Conservation (phyloP, 2,113 vertebrate species). For the Pseudolaguvia tuberculata region DNA sequence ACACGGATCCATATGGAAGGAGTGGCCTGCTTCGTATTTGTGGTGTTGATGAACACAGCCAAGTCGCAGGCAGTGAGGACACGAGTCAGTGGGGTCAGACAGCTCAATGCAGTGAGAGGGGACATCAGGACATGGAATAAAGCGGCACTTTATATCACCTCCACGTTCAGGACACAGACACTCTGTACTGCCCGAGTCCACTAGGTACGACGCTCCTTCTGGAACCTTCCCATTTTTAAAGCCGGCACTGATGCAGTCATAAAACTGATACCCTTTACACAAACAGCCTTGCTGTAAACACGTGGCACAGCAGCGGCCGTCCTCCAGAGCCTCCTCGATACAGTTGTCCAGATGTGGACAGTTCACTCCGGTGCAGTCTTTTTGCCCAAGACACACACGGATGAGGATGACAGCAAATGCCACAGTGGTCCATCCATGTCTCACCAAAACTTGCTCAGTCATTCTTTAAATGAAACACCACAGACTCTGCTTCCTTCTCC, state of each 20-base stretch:
- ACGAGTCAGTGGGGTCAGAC: slow-evolving; percentile 74
- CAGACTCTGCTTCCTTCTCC: slow-evolving; percentile 1
- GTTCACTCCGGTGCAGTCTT: slow-evolving; percentile 78
- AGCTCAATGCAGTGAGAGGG: slow-evolving; percentile 85
- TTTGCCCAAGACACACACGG: slow-evolving; percentile 50
- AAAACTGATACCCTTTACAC: slow-evolving; percentile 94
- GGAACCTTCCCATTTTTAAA: slow-evolving; percentile 86
- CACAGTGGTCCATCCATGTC: slow-evolving; percentile 32
- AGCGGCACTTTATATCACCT: slow-evolving; percentile 88
- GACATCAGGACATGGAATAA: slow-evolving; percentile 88
- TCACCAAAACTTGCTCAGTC: slow-evolving; percentile 52
- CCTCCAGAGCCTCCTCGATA: slow-evolving; percentile 77
- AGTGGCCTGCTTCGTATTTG: slow-evolving; percentile 86
- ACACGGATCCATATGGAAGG: slow-evolving; percentile 79
- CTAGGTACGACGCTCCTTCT: slow-evolving; percentile 86
- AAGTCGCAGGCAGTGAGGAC: slow-evolving; percentile 77
- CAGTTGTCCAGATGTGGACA: slow-evolving; percentile 79
- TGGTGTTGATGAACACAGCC: slow-evolving; percentile 76
- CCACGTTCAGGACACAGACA: slow-evolving; percentile 87
- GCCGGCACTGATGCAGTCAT: slow-evolving; percentile 84
- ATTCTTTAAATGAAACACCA: background rate
- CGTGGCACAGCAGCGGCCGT: slow-evolving; percentile 75
- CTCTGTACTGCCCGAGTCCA: slow-evolving; percentile 93
- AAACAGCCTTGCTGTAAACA: slow-evolving; percentile 80
- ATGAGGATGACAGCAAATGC: slow-evolving; percentile 54